Conservation (phyloP, 2,797 vertebrate species). For the Lemur catta region DNA sequence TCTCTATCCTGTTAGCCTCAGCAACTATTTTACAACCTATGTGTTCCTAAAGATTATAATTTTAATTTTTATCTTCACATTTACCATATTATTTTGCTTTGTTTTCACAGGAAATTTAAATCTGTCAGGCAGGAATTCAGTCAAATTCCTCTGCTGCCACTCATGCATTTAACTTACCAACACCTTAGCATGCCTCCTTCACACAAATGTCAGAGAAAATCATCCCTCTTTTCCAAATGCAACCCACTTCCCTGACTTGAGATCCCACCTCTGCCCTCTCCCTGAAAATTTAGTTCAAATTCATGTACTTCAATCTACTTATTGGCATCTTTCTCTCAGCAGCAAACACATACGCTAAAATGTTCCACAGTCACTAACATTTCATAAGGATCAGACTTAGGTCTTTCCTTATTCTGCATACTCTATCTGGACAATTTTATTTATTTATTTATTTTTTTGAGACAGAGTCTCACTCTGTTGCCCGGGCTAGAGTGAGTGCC, state of each 20-base stretch:
- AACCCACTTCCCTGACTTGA: neutral
- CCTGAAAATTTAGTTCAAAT: neutral
- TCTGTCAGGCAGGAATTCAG: neutral
- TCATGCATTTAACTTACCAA: neutral
- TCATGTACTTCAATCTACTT: neutral
- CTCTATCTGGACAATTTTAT: neutral
- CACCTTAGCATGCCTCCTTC: neutral
- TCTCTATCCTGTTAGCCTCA: neutral
- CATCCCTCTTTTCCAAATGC: neutral
- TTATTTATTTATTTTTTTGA: neutral
- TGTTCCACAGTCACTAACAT: rapidly evolving
- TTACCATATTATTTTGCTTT: neutral
- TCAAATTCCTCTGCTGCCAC: neutral
- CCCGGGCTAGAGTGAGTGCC: too few species aligned
- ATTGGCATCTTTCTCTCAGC: neutral
- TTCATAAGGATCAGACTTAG: neutral
- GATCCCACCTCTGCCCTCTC: neutral
- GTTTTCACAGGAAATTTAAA: neutral
- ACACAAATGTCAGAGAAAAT: neutral
- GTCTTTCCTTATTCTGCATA: neutral
- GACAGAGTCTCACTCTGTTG: too few species aligned
- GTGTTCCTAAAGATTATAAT: neutral
- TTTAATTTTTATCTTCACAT: neutral
- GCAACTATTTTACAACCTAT: neutral
- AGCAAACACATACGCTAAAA: neutral